phyloP scores from a whole-genome alignment of 2,888 invertebrate genomes.

The Hypsopygia costalis region DNA sequence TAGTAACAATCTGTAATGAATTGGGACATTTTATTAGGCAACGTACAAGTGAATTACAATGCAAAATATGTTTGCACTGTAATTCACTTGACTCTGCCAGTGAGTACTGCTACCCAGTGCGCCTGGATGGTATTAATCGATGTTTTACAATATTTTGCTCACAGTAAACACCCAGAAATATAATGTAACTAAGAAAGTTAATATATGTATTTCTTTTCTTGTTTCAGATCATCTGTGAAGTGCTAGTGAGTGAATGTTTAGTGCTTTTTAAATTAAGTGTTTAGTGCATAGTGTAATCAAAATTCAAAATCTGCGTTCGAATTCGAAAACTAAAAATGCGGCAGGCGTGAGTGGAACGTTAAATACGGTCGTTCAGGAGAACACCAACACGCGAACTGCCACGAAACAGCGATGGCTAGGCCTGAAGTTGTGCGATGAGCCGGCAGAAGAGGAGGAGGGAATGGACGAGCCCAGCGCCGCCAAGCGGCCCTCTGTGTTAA shows the following conservation, averaged over 20 bases:
- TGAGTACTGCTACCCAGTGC: too few species aligned
- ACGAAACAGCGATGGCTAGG: constrained; percentile 75
- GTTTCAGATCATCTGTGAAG: constrained; percentile 16
- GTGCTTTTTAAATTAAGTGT: background rate
- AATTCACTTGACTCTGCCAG: too few species aligned
- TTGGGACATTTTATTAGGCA: too few species aligned
- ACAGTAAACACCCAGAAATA: too few species aligned
- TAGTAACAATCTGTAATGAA: too few species aligned
- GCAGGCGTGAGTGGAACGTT: constrained; percentile 16
- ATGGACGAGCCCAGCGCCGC: constrained; percentile 71
- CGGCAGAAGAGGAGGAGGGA: constrained; percentile 56
- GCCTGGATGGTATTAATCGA: too few species aligned
- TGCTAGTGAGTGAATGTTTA: constrained; percentile 4
- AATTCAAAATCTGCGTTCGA: constrained; percentile 12
- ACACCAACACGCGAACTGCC: constrained; percentile 58
- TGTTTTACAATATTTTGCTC: too few species aligned
- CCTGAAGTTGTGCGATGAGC: constrained; percentile 79
- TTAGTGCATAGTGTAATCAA: constrained; percentile 1
- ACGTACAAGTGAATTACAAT: too few species aligned
- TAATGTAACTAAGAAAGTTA: too few species aligned
- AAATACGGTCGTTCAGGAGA: constrained; percentile 25
- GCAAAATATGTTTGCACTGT: too few species aligned
- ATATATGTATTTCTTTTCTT: background rate
- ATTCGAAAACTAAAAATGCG: constrained; percentile 10
- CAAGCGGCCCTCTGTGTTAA: constrained; percentile 84